phyloP scores from a whole-genome alignment of 2,113 vertebrate genomes.

The Myotis davidii region DNA sequence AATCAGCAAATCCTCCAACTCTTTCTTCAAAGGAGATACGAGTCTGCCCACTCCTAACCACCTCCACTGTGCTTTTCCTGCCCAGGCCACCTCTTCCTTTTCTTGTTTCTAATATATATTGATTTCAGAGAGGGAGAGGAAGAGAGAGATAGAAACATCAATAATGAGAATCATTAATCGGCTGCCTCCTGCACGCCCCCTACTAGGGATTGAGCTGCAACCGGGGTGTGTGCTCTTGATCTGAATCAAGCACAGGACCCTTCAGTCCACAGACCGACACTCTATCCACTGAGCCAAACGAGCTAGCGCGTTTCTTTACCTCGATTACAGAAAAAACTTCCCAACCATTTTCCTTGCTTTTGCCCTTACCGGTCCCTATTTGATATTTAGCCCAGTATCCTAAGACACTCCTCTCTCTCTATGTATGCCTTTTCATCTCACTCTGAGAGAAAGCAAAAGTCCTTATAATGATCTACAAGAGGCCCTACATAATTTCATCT shows the following conservation, averaged over 20 bases:
- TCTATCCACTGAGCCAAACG: no score
- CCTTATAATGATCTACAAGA: background rate
- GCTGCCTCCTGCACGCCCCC: no score
- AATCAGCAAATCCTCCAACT: background rate
- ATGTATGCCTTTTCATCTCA: background rate
- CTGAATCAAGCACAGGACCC: no score
- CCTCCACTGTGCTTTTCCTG: background rate
- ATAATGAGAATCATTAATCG: no score
- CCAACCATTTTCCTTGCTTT: background rate
- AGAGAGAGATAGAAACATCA: no score
- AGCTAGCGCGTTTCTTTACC: background rate
- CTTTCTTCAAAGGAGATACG: background rate
- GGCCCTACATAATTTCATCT: background rate
- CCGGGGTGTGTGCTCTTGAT: no score
- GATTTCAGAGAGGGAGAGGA: no score
- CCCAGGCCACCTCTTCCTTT: background rate
- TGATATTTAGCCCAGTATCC: background rate
- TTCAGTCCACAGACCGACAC: no score
- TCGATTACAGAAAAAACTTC: background rate
- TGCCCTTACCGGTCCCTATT: background rate
- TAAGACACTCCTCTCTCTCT: background rate
- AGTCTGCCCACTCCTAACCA: background rate
- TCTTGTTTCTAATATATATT: no score
- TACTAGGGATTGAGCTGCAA: no score
- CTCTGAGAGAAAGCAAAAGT: background rate